These are phyloP conservation scores for Lottia gigantea DNA, from an alignment of 2,888 invertebrate species.

Conservation along the genomic window DNA sequence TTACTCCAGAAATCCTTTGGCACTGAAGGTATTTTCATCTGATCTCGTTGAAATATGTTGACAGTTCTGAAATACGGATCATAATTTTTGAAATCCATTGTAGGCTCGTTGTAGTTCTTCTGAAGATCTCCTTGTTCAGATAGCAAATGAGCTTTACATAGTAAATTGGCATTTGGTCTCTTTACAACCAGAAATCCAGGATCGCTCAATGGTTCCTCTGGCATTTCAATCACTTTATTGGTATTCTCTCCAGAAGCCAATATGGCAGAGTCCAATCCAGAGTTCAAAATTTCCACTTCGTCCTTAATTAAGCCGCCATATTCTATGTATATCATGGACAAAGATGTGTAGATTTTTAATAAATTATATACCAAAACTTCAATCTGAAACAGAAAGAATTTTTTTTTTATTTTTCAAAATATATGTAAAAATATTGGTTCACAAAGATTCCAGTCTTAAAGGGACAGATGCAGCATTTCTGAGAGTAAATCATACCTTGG, in stretches of 20 bases:
- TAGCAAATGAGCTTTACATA: slow-evolving; percentile 9
- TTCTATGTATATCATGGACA: slow-evolving; percentile 50
- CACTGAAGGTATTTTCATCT: slow-evolving; percentile 30
- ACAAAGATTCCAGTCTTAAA: too few species aligned
- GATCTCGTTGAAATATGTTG: slow-evolving; percentile 38
- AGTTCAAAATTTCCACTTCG: background rate
- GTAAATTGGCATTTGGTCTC: background rate
- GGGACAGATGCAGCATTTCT: too few species aligned
- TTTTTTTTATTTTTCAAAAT: background rate
- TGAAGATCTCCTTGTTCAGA: background rate
- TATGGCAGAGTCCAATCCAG: background rate
- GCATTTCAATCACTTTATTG: background rate
- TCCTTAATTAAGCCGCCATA: slow-evolving; percentile 44
- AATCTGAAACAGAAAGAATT: slow-evolving; percentile 28
- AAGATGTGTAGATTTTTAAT: slow-evolving; percentile 44
- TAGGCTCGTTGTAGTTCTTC: background rate
- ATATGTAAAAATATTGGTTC: background rate
- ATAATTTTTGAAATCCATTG: slow-evolving; percentile 32
- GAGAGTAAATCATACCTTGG: too few species aligned
- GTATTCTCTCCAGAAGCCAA: background rate
- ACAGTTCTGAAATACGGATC: slow-evolving; percentile 49
- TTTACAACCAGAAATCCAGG: background rate
- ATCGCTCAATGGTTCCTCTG: background rate
- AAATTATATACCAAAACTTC: slow-evolving; percentile 35
- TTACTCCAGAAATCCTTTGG: slow-evolving; percentile 45